Base-by-base conservation (phyloP, 2,888 invertebrate species). In the Phyllotreta cruciferae region DNA sequence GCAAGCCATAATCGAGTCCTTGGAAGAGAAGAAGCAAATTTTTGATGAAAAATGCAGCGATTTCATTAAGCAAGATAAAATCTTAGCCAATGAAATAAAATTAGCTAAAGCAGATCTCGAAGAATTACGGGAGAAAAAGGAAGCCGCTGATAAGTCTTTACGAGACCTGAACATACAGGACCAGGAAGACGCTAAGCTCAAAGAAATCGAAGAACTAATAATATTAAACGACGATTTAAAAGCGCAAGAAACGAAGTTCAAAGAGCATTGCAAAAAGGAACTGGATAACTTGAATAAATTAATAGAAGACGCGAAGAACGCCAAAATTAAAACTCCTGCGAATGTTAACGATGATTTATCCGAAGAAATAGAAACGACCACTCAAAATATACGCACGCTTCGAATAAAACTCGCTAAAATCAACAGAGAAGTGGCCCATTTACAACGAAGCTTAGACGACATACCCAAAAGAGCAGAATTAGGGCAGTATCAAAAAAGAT, bases 401-500 rank as follows among this genome's bases (percentile, higher is more conserved):
- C 84, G 90, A 69, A 79, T 91, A 54, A 88, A 90, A 70, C 78
- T 94, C 71, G 96, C 94, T 0, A 90, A 90, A 74, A 85, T 89
- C 68, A 93, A 92, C 80, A 85, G 93, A 42, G 88, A 89, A 68
- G 89, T 96, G 61, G 88, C 94, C 10, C 85, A 88, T 8, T 86
- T 97, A 70, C 90, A 93, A 62, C 85, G 94, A 34, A 92, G 93
- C 75, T 83, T 98, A 60, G 98, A 98, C 78, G 94, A 96, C 75
- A 90, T 96, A 60, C 98, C 98, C 0, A 92, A 94, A 37, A 87
- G 96, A 64, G 93, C 94, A 0, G 98, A 99, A 79, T 83, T 98
- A 57, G 87, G 93, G 56, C 98, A 99, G 78, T 98, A 99, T 80
- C 97, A 98, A 79, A 87, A 93, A 75, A 85, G 98, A 73, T 98